Conservation (phyloP, 23 tunicate species). For the Styela clava region DNA sequence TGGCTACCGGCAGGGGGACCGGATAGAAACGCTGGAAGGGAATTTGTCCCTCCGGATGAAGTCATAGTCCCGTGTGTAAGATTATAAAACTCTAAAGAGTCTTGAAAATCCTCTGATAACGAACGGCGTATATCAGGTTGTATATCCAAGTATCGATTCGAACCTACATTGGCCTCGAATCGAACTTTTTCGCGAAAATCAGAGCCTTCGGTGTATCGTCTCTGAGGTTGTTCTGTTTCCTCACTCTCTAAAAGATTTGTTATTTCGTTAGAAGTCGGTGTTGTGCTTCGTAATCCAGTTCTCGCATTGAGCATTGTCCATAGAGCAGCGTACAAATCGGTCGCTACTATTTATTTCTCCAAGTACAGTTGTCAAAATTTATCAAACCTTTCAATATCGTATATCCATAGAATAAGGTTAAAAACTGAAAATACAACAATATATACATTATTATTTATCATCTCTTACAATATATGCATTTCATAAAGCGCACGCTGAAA, state of each 20-base stretch:
- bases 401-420: background rate
- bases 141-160: background rate
- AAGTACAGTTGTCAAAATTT: no score
- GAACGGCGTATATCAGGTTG: background rate
- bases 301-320: background rate
- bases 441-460: no score
- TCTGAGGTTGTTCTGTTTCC: background rate
- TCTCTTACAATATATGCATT: no score
- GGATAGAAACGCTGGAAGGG: constrained; percentile 5
- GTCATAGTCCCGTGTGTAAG: constrained; percentile 8
- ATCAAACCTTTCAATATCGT: no score
- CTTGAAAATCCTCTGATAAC: constrained; percentile 1
- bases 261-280: background rate
- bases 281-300: background rate
- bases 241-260: no score
- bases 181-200: background rate
- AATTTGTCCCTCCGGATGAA: background rate
- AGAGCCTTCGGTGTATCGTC: constrained; percentile 15
- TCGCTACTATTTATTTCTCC: no score
- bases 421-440: no score
- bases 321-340: background rate
- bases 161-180: background rate
- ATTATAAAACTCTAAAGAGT: background rate
- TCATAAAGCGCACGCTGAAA: no score
- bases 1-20: constrained; percentile 1